A percentile compares a stretch with the other conserved stretches of the same genome.
Conservation (phyloP, 2,888 invertebrate genomes). For the Kuschelorhynchus macadamiae region DNA sequence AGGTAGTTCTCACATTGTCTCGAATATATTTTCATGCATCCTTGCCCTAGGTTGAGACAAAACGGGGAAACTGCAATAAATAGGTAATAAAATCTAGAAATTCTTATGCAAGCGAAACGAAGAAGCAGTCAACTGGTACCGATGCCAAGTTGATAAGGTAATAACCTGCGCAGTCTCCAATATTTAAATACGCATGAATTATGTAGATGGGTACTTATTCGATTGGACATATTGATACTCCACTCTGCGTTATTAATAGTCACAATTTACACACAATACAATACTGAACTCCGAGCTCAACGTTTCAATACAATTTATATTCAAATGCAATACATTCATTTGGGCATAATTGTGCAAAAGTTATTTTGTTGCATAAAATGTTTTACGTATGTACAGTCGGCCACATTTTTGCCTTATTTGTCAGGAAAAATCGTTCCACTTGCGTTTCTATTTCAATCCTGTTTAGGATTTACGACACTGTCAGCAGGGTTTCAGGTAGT, state of each 20-base stretch:
- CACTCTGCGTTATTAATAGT: constrained; percentile 68
- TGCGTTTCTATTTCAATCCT: no score
- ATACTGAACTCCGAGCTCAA: constrained; percentile 61
- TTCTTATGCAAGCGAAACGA: constrained; percentile 40
- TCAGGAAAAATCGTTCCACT: constrained; percentile 26
- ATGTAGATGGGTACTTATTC: constrained; percentile 69
- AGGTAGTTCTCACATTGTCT: no score
- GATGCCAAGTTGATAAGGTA: constrained; percentile 68
- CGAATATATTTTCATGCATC: constrained; percentile 1
- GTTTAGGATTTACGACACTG: no score
- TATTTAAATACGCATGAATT: constrained; percentile 70
- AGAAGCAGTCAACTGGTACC: constrained; percentile 49
- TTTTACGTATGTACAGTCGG: constrained; percentile 29
- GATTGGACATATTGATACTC: constrained; percentile 70
- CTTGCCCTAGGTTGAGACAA: not conserved
- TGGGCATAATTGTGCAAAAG: constrained; percentile 61
- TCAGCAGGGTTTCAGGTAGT: no score
- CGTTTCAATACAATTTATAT: constrained; percentile 68
- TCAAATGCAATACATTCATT: constrained; percentile 66
- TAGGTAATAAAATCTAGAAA: constrained; percentile 36
- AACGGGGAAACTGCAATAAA: constrained; percentile 21
- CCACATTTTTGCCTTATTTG: constrained; percentile 44
- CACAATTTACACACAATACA: constrained; percentile 69
- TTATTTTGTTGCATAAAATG: constrained; percentile 49
- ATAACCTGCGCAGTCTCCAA: constrained; percentile 65